phyloP scores from a whole-genome alignment of 1,140 invertebrate species.

The Manduca sexta region DNA sequence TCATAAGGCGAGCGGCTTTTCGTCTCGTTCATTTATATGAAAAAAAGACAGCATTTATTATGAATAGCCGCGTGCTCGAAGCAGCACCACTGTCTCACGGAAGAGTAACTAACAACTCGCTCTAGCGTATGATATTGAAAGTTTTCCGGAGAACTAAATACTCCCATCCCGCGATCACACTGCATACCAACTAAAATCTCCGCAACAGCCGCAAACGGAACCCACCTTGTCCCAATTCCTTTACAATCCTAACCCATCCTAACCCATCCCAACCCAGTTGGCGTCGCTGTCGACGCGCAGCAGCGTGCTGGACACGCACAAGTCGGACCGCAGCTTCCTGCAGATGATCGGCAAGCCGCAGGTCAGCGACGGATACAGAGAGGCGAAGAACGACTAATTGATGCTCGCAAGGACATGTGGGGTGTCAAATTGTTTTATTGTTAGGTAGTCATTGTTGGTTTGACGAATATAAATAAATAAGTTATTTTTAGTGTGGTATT shows the following conservation, averaged over 20 bases:
- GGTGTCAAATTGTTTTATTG: neutral
- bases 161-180: no score
- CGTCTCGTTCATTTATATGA: no score
- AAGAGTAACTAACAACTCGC: no score
- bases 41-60: no score
- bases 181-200: no score
- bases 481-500: neutral
- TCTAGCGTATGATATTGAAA: no score
- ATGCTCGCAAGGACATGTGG: neutral
- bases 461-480: neutral
- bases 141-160: no score
- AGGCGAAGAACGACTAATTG: slow-evolving; percentile 5
- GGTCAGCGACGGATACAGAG: slow-evolving; percentile 23
- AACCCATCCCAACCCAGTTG: slow-evolving; percentile 5
- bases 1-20: no score
- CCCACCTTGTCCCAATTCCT: slow-evolving; percentile 8
- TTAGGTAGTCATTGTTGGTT: neutral
- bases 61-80: no score
- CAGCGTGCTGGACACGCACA: slow-evolving; percentile 29
- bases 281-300: slow-evolving; percentile 13
- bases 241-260: neutral
- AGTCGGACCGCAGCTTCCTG: slow-evolving; percentile 33
- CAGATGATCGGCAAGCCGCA: slow-evolving; percentile 24
- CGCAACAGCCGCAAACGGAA: no score
- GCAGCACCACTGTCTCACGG: no score